Evolutionary conservation across 1,140 invertebrate species (phyloP).

Genomic region (Euglossa dilemma): DNA sequence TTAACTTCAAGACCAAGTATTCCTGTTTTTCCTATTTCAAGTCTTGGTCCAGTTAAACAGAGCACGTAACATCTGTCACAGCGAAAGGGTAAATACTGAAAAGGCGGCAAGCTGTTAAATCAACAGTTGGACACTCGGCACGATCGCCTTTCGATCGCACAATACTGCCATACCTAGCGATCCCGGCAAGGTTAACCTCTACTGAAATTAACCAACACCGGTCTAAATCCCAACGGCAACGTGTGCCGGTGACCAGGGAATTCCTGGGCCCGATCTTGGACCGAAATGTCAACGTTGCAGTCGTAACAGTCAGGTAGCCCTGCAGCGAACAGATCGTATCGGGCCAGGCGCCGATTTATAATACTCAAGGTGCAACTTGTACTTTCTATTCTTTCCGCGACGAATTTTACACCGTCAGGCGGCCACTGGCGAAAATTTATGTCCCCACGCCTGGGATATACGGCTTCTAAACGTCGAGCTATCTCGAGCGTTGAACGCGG

Average conservation of each 20-base stretch:
- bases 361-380: constrained; percentile 38
- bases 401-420: constrained; percentile 12
- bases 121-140: too few relatives aligned
- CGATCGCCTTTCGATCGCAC: too few relatives aligned
- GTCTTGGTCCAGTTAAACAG: too few relatives aligned
- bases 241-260: not conserved
- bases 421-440: constrained; percentile 30
- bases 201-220: too few relatives aligned
- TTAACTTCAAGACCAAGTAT: too few relatives aligned
- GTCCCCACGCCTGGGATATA: not conserved
- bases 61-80: too few relatives aligned
- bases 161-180: not conserved
- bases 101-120: too few relatives aligned
- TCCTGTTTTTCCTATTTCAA: too few relatives aligned
- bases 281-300: constrained; percentile 38
- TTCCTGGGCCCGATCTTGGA: not conserved
- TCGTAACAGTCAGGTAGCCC: not conserved
- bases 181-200: not conserved
- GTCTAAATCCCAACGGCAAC: not conserved
- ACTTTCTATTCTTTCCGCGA: constrained; percentile 45
- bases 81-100: too few relatives aligned
- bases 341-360: constrained; percentile 27
- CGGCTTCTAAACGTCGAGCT: constrained; percentile 7
- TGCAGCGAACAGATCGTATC: constrained; percentile 13
- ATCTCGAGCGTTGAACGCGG: not conserved